Percentiles rank a stretch among this genome's conserved stretches.
phyloP scores from a whole-genome alignment of 2,797 vertebrate genomes.

The Pristis pectinata region DNA sequence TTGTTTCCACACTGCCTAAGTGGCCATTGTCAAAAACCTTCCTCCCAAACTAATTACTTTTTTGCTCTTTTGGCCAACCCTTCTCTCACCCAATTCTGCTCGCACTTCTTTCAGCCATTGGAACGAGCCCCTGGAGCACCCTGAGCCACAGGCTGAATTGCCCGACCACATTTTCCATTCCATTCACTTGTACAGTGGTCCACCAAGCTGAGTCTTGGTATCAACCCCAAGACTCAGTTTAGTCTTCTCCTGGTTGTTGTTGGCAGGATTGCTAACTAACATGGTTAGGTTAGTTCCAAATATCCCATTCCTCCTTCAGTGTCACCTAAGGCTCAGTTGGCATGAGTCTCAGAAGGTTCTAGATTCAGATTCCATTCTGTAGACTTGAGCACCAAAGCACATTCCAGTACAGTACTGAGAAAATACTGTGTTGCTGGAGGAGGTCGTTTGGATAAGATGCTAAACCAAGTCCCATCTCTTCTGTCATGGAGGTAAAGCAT shows the following conservation, averaged over 20 bases:
- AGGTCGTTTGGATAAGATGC: no score
- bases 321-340: no score
- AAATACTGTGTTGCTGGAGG: no score
- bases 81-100: background rate
- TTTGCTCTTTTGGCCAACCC: background rate
- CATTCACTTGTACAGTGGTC: background rate
- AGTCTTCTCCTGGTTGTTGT: background rate
- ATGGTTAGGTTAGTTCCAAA: background rate
- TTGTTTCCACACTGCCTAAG: background rate
- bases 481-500: no score
- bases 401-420: no score
- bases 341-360: no score
- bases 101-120: background rate
- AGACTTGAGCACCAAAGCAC: no score
- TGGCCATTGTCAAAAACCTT: background rate
- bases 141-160: background rate
- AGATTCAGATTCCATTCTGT: no score
- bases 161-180: background rate
- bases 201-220: background rate
- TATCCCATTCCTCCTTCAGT: background rate
- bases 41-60: background rate
- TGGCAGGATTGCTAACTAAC: background rate
- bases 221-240: background rate
- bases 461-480: no score
- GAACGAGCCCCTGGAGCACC: background rate